Base-by-base conservation (phyloP, 1,140 invertebrate species). In the Bombus waltoni region DNA sequence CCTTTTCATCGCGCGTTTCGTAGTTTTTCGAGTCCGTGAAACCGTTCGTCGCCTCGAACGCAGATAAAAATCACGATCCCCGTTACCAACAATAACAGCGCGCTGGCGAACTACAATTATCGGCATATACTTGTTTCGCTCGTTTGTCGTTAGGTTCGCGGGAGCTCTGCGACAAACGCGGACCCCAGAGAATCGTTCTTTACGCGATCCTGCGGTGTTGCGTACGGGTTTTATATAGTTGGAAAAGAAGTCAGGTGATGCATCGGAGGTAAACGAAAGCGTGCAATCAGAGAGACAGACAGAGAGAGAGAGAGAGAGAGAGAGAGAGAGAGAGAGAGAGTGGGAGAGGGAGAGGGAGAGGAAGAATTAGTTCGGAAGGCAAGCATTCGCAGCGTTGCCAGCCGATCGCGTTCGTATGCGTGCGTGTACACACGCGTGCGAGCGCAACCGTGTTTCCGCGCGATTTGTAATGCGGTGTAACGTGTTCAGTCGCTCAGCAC, bases 391-490 rank as follows among this genome's bases (percentile, higher is more conserved):
- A 79, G 44, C 71, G 44, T 53, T 57, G 62, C 47, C 62, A 44
- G 28, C 40, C 6, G 71, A n/a, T 4, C 22, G 18, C 35, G 47
- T n/a, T 42, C 44, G 79, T 81, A 25, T n/a, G 53, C 44, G 44
- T n/a, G 71, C 80, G 81, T 77, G 88, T 68, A 53, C 35, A 65
- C 79, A 79, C 75, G 76, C 79, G 85, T 53, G 70, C 71, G 35
- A 81, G 62, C 75, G 65, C 62, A 76, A 57, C 76, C 88, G 88
- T 85, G 89, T 90, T 90, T 92, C 87, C 88, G 91, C 87, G 86
- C 88, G 91, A 92, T 89, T 92, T 93, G 91, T 91, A 93, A 90
- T 87, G 91, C 87, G 83, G 90, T 78, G 85, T 89, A 92, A 92
- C 86, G 91, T 88, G 88, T 88, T 92, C 91, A 86, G 84, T 80